These are phyloP conservation scores for Cryptocephalus primarius DNA, from an alignment of 2,888 invertebrate species.

Conservation along the genomic window DNA sequence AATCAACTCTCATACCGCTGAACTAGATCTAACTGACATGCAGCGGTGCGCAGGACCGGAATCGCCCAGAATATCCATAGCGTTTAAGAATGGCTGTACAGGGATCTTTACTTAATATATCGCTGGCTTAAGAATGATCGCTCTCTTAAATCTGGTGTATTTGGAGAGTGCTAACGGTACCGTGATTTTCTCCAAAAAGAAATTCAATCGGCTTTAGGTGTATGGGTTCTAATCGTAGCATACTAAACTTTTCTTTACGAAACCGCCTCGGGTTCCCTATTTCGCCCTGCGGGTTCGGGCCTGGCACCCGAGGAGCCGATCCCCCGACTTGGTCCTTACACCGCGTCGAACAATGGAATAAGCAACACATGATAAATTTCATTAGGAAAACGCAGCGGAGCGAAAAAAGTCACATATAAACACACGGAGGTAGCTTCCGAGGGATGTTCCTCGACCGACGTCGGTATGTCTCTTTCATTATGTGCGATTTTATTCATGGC, in stretches of 20 bases:
- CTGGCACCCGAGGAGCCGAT: no score
- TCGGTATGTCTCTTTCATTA: constrained; percentile 21
- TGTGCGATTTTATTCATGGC: constrained; percentile 21
- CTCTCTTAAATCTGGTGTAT: no score
- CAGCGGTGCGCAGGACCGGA: background rate
- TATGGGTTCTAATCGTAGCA: no score
- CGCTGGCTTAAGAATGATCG: no score
- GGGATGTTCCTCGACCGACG: constrained; percentile 28
- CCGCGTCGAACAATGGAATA: constrained; percentile 23
- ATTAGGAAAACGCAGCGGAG: constrained; percentile 28
- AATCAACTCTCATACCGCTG: constrained; percentile 24
- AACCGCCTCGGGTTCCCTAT: no score
- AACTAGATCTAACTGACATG: constrained; percentile 30
- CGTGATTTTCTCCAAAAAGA: no score
- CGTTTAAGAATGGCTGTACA: no score
- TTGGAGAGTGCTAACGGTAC: no score
- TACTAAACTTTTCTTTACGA: no score
- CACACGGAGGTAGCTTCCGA: constrained; percentile 22
- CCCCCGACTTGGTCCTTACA: constrained; percentile 7
- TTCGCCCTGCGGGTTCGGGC: background rate
- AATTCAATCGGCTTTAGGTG: no score
- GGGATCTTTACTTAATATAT: no score
- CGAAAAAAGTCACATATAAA: constrained; percentile 29
- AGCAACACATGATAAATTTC: constrained; percentile 36
- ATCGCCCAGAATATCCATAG: no score